Evolutionary conservation across 2,113 vertebrate genomes (phyloP).

Genomic region (Neodontobutis hainanensis): DNA sequence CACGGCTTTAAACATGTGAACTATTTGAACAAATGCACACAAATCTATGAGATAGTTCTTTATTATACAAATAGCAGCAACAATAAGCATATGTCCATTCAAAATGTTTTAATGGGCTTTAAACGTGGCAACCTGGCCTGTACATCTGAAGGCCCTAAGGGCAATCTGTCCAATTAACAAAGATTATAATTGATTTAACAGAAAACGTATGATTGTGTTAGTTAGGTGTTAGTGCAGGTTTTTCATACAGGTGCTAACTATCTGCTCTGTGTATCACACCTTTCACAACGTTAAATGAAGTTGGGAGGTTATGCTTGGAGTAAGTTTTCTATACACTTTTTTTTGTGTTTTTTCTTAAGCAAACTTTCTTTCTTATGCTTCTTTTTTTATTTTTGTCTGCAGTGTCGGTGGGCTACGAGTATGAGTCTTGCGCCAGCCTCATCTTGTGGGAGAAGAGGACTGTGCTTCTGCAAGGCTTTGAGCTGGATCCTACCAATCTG

Average conservation of each 20-base stretch:
- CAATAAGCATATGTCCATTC: conserved; percentile 15
- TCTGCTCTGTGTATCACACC: conserved; percentile 59
- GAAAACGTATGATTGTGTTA: conserved; percentile 52
- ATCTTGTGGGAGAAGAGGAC: conserved; percentile 98
- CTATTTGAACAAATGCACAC: neutral
- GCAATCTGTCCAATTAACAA: conserved; percentile 69
- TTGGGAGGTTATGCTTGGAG: conserved; percentile 22
- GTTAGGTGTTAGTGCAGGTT: conserved; percentile 60
- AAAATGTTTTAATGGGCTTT: conserved; percentile 21
- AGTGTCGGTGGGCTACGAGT: conserved; percentile 99
- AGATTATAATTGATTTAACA: conserved; percentile 67
- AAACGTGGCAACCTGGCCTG: conserved; percentile 16
- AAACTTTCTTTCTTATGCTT: conserved; percentile 1
- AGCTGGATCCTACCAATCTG: conserved; percentile 93
- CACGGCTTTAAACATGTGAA: neutral
- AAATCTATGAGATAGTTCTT: neutral
- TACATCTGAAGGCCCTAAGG: conserved; percentile 37
- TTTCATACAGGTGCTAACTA: conserved; percentile 71
- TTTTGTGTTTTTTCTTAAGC: neutral
- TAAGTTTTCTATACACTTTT: conserved; percentile 24
- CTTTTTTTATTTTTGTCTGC: neutral
- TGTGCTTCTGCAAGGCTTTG: conserved; percentile 90
- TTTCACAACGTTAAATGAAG: conserved; percentile 43
- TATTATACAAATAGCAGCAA: conserved; percentile 22
- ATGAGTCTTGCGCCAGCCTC: conserved; percentile 94